Percentiles rank a stretch among this genome's conserved stretches.
Evolutionary conservation across 2,113 vertebrate genomes (phyloP).

Genomic region (Collichthys lucidus): DNA sequence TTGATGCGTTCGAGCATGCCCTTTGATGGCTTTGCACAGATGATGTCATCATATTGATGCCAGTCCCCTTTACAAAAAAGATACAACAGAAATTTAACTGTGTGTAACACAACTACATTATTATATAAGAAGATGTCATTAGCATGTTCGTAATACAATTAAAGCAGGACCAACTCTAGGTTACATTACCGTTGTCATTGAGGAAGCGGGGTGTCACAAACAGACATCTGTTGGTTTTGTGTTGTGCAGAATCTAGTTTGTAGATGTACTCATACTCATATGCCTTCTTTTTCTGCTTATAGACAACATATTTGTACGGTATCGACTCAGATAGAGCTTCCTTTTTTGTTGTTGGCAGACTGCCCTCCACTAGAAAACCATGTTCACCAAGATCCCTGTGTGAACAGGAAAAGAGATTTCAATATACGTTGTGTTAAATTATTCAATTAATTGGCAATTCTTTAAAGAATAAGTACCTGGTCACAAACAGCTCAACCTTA

Average conservation of each 20-base stretch:
- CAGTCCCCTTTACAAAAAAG: conserved; percentile 81
- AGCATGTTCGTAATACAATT: neutral
- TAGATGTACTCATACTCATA: conserved; percentile 81
- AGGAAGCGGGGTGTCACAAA: conserved; percentile 72
- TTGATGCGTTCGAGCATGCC: rapidly evolving
- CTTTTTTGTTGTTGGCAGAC: conserved; percentile 53
- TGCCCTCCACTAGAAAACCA: conserved; percentile 87
- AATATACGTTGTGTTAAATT: neutral
- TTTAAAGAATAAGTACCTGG: conserved; percentile 57
- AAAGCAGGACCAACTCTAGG: rapidly evolving
- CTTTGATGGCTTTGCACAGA: conserved; percentile 76
- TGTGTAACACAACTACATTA: neutral
- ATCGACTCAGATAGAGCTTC: conserved; percentile 39
- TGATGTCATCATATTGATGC: conserved; percentile 97
- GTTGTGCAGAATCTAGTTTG: conserved; percentile 61
- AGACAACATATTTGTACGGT: conserved; percentile 90
- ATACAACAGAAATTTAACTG: neutral
- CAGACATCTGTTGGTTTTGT: conserved; percentile 79
- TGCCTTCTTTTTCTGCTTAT: neutral
- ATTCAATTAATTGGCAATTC: neutral
- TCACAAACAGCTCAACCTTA: conserved; percentile 56
- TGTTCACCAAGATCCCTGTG: conserved; percentile 80
- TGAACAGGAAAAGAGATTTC: neutral
- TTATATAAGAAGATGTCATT: neutral
- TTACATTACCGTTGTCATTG: conserved; percentile 73